Percentiles rank a stretch among this genome's conserved stretches.
These are phyloP conservation scores for Sternotherus odoratus DNA, from an alignment of 2,797 vertebrate species.

Conservation along the genomic window DNA sequence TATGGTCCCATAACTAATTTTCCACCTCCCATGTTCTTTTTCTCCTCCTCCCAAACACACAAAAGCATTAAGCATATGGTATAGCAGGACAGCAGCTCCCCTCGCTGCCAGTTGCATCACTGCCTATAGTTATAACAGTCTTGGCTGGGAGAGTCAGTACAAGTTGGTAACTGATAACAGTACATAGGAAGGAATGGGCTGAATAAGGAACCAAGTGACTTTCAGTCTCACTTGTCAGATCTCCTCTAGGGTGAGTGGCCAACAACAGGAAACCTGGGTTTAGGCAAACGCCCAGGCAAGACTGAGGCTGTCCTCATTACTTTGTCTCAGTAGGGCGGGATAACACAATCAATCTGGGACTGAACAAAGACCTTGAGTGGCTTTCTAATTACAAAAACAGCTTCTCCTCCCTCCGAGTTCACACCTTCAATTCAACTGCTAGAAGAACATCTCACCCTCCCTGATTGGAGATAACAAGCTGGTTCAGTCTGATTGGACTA, in stretches of 20 bases:
- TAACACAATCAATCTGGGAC: too few relatives aligned
- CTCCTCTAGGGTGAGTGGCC: neutral
- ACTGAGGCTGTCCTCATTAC: neutral
- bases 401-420: too few relatives aligned
- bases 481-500: too few relatives aligned
- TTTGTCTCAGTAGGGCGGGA: neutral
- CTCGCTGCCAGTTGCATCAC: rapidly evolving
- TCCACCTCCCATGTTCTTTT: neutral
- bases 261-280: neutral
- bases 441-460: too few relatives aligned
- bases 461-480: too few relatives aligned
- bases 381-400: too few relatives aligned
- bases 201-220: neutral
- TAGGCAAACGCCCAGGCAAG: rapidly evolving
- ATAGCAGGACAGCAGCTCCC: neutral
- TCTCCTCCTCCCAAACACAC: rapidly evolving
- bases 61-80: neutral
- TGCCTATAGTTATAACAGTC: rapidly evolving
- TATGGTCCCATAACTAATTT: neutral
- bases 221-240: neutral
- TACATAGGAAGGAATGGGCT: neutral
- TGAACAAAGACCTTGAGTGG: too few relatives aligned
- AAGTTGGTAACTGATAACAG: neutral
- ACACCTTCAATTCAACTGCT: too few relatives aligned
- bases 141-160: neutral